Conservation (phyloP, 2,797 vertebrate genomes). For the Margarornis squamiger region DNA sequence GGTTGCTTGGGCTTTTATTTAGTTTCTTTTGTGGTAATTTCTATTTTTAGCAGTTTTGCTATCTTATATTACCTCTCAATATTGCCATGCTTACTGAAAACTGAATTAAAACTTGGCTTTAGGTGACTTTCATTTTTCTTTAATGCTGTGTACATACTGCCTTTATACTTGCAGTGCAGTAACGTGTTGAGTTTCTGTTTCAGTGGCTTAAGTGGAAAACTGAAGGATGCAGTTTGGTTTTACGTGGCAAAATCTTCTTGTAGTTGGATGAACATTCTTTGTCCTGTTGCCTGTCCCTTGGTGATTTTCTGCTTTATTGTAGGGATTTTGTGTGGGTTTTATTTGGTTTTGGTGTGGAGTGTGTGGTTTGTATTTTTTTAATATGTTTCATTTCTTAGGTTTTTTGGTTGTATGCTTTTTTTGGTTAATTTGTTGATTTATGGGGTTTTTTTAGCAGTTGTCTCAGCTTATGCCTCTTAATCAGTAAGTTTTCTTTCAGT, state of each 20-base stretch:
- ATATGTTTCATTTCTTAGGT: rapidly evolving
- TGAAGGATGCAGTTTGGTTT: neutral
- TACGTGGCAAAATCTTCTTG: neutral
- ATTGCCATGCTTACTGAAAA: neutral
- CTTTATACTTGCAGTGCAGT: neutral
- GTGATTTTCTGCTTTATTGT: neutral
- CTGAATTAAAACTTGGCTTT: neutral
- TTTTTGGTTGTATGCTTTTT: neutral
- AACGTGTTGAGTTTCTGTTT: neutral
- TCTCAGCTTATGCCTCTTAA: neutral
- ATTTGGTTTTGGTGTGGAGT: neutral
- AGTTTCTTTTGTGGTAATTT: neutral
- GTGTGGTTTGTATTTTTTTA: neutral
- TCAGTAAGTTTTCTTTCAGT: neutral
- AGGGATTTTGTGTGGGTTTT: rapidly evolving
- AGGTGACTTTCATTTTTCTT: neutral
- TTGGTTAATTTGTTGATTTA: neutral
- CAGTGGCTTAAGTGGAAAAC: neutral
- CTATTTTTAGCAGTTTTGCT: neutral
- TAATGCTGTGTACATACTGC: neutral
- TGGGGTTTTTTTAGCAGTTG: neutral
- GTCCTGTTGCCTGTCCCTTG: neutral
- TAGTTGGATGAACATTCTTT: neutral
- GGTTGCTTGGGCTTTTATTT: neutral
- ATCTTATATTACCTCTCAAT: neutral